A percentile compares a stretch with the other conserved stretches of the same genome.
Evolutionary conservation across 2,113 vertebrate species (phyloP).

Genomic region (Anguilla japonica): DNA sequence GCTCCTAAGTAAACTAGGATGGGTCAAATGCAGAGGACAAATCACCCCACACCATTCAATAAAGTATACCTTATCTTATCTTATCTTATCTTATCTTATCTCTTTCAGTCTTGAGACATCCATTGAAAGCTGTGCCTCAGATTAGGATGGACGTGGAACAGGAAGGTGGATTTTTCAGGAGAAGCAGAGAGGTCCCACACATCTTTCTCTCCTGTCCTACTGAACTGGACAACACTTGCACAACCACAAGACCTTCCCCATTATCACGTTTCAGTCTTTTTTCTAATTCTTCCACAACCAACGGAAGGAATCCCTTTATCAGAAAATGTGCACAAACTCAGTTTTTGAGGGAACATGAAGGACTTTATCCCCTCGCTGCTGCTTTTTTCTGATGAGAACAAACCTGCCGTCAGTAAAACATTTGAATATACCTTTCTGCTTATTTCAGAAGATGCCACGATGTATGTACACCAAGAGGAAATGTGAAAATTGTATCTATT

Average conservation of each 20-base stretch:
- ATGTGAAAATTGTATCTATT: not conserved
- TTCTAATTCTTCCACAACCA: not conserved
- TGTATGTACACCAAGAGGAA: not conserved
- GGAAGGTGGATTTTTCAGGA: conserved; percentile 76
- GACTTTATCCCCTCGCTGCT: not conserved
- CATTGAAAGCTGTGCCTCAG: conserved; percentile 80
- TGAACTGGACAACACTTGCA: conserved; percentile 5
- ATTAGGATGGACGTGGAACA: conserved; percentile 78
- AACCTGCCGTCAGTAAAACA: conserved; percentile 11
- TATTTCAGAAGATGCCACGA: conserved; percentile 21
- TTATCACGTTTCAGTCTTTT: not conserved
- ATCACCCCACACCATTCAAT: too few species aligned
- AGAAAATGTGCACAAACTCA: not conserved
- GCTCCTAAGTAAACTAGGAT: too few species aligned
- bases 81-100: not conserved
- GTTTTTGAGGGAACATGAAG: not conserved
- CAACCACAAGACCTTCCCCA: conserved; percentile 1
- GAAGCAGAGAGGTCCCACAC: conserved; percentile 78
- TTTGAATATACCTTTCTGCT: conserved; percentile 9
- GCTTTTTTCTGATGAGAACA: conserved; percentile 21
- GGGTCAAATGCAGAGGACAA: too few species aligned
- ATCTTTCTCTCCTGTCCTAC: conserved; percentile 61
- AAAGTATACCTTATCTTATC: too few species aligned
- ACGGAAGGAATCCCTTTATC: conserved; percentile 8
- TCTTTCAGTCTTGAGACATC: conserved; percentile 75